Evolutionary conservation across 2,113 vertebrate genomes (phyloP), one percentile per base, ranked within the genome.

Genomic region (Anoplopoma fimbria): DNA sequence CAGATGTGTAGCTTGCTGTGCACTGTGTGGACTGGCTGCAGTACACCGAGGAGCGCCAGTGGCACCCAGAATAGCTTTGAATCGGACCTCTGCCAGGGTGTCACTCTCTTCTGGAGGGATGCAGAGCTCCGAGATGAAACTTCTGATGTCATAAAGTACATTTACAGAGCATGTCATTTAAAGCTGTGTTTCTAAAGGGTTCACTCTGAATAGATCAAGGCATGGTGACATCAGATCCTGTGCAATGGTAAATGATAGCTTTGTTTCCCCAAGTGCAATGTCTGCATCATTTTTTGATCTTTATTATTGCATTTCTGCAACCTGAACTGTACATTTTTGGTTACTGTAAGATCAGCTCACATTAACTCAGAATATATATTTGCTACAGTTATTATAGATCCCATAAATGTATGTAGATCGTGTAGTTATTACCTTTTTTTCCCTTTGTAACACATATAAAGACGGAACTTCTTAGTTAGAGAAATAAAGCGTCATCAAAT

Each of bases 1-100:
- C 68, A 70, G 69, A 89, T 75, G 65, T 88, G 65, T 85, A 62
- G 85, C 84, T 88, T 90, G 29, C 45, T 75, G 58, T 69, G 53
- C 9, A 10, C 42, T 79, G 63, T 36, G 69, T 49, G 9, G 63
- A 82, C 82, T 36, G 38, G 47, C 71, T 77, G 49, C 29, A 77
- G 61, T n/a, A n/a, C n/a, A n/a, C n/a, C n/a, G n/a, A n/a, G n/a
- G n/a, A n/a, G n/a, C n/a, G n/a, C 69, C 69, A 60, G 58, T 13
- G 51, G 21, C 31, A 68, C 53, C 76, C 25, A 73, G 40, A 88
- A 85, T 73, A 89, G 67, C 62, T 74, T 31, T 38, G 53, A 69
- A 71, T 33, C 8, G 4, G 69, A 84, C 19, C 29, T 53, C 19
- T 42, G 51, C 77, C 77, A 57, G 19, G 8, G 36, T 33, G 55